Base-by-base conservation (phyloP, 2,888 invertebrate species). In the Dascillus cervinus region DNA sequence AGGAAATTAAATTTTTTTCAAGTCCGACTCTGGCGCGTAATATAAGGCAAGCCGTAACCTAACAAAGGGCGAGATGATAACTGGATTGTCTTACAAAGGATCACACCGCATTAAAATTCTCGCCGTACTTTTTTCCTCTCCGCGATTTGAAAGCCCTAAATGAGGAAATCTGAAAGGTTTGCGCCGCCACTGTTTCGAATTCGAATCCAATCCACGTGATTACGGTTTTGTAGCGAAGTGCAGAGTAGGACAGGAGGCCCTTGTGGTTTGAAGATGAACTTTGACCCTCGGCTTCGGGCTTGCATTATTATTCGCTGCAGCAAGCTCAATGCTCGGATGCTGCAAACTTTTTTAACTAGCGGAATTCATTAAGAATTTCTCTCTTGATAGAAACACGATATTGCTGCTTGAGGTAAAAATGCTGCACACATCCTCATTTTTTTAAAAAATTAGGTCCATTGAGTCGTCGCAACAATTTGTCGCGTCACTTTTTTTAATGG, bases 351-450 rank as follows among this genome's bases (percentile, higher is more conserved):
- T 62, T 63, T 62, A 63, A 62, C 62, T 62, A 61, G 56, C 56
- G 56, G 62, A 63, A 64, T 64, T 64, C 64, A 63, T 64, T 62
- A 63, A 54, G 60, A 63, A 62, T 63, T 61, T 61, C n/a, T 56
- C 56, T 59, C 55, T 58, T 60, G 60, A 60, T 60, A 61, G 58
- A 60, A 62, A 58, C 60, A 60, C 60, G 60, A 60, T 60, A 59
- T 61, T 62, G 56, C 57, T 53, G 58, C 58, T 60, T 58, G 58
- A 61, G 60, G 55, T 57, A 49, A 52, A 44, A 49, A 59, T 60
- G 56, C 44, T 47, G 43, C 49, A 44, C 53, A 58, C 62, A 62
- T 62, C 60, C 55, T 56, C n/a, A n/a, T n/a, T n/a, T n/a, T n/a
- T n/a, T n/a, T n/a, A n/a, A n/a, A n/a, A n/a, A n/a, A n/a, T n/a